Evolutionary conservation across 1,140 invertebrate genomes (phyloP).

Genomic region (Orussus abietinus): DNA sequence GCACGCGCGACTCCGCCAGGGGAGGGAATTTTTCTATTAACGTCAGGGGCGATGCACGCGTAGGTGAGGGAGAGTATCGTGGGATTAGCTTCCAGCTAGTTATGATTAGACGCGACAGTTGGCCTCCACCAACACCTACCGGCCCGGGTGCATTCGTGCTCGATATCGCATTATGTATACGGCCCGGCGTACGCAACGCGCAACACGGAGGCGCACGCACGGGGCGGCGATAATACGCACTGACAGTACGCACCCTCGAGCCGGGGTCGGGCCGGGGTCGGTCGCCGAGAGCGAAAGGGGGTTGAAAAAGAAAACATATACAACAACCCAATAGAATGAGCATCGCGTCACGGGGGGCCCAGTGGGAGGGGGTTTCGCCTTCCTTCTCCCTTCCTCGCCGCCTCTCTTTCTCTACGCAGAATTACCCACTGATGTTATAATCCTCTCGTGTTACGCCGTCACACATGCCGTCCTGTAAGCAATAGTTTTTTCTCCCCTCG

Average conservation of each 20-base stretch:
- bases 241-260: conserved; percentile 38
- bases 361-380: conserved; percentile 5
- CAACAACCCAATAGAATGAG: conserved; percentile 39
- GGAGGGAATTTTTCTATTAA: conserved; percentile 13
- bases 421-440: conserved; percentile 54
- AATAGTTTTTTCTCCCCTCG: conserved; percentile 38
- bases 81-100: conserved; percentile 40
- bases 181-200: no score
- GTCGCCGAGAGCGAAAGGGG: conserved; percentile 10
- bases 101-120: conserved; percentile 52
- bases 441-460: conserved; percentile 52
- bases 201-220: conserved; percentile 18
- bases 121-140: conserved; percentile 23
- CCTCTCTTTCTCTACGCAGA: conserved; percentile 20
- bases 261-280: neutral
- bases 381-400: neutral
- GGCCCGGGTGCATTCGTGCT: no score
- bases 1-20: conserved; percentile 2
- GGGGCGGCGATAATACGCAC: conserved; percentile 46
- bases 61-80: conserved; percentile 19
- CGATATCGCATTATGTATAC: no score
- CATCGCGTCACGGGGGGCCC: conserved; percentile 21
- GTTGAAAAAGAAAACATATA: conserved; percentile 33
- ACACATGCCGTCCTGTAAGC: conserved; percentile 45
- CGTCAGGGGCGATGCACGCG: conserved; percentile 9